Evolutionary conservation across 2,113 vertebrate genomes (phyloP).

Genomic region (Mungos mungo): DNA sequence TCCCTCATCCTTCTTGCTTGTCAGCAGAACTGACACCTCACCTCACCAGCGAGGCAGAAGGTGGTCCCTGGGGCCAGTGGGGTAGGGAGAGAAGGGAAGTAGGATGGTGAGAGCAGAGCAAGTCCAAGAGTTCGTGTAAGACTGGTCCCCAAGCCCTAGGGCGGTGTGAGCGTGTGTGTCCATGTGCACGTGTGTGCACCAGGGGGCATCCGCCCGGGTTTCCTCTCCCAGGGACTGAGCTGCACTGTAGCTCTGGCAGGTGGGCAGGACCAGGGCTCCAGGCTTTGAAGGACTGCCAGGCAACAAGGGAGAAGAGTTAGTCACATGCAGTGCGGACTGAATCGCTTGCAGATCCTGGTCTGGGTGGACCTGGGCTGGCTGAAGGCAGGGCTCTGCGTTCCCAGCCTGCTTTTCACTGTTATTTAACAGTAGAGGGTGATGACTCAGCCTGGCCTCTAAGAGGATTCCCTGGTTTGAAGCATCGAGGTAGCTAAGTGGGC

Average conservation of each 20-base stretch:
- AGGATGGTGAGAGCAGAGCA: neutral
- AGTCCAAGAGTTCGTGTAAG: neutral
- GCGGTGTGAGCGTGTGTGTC: neutral
- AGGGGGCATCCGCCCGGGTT: neutral
- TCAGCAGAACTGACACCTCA: neutral
- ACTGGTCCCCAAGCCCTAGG: neutral
- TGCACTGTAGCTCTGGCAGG: neutral
- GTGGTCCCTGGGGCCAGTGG: neutral
- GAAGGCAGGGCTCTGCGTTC: neutral
- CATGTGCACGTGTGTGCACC: too few relatives aligned
- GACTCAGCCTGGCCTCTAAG: constrained; percentile 38
- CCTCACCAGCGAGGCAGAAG: neutral
- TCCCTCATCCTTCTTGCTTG: neutral
- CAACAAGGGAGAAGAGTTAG: neutral
- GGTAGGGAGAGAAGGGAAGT: neutral
- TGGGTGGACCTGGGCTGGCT: neutral
- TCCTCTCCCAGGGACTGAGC: neutral
- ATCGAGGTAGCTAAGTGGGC: neutral
- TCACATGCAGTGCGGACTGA: neutral
- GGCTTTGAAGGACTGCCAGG: neutral
- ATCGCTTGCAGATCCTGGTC: neutral
- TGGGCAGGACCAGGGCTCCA: neutral
- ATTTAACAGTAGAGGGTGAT: neutral
- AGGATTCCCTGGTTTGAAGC: neutral
- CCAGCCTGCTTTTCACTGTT: neutral